Percentiles rank a stretch among this genome's conserved stretches.
Conservation (phyloP, 2,113 vertebrate genomes). For the Oenanthe melanoleuca region DNA sequence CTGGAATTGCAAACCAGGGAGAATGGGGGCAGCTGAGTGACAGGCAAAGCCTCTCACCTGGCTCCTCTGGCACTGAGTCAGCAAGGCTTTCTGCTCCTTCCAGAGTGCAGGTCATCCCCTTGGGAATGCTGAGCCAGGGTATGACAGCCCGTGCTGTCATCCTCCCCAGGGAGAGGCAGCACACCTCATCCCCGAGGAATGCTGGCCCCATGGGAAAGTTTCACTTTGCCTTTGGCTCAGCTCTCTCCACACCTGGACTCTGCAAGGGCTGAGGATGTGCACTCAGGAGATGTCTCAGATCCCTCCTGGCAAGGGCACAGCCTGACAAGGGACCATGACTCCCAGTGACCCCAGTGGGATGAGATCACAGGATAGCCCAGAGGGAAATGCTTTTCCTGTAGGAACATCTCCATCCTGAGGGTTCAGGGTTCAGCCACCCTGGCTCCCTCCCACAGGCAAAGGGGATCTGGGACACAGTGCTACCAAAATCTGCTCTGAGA, state of each 20-base stretch:
- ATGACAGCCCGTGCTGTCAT: neutral
- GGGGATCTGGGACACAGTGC: neutral
- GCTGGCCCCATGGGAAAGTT: neutral
- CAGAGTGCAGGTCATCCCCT: neutral
- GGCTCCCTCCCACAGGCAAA: neutral
- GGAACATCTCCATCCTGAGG: neutral
- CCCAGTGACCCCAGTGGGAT: fast-evolving
- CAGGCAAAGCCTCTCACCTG: neutral
- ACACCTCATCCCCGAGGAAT: neutral
- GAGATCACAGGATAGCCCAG: neutral
- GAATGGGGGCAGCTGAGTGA: neutral
- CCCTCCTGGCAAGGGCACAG: neutral
- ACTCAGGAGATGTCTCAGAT: neutral
- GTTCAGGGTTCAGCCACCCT: neutral
- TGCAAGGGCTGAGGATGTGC: neutral
- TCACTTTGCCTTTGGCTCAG: neutral
- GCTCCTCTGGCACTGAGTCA: neutral
- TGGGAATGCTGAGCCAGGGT: neutral
- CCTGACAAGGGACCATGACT: fast-evolving
- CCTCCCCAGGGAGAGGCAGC: neutral
- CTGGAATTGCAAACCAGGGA: neutral
- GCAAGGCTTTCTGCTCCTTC: neutral
- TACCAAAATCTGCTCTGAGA: neutral
- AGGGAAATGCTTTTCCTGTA: neutral
- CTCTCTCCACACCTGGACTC: neutral